Evolutionary conservation across 2,113 vertebrate genomes (phyloP), one percentile per base, ranked within the genome.

Genomic region (Protobothrops flavoviridis): DNA sequence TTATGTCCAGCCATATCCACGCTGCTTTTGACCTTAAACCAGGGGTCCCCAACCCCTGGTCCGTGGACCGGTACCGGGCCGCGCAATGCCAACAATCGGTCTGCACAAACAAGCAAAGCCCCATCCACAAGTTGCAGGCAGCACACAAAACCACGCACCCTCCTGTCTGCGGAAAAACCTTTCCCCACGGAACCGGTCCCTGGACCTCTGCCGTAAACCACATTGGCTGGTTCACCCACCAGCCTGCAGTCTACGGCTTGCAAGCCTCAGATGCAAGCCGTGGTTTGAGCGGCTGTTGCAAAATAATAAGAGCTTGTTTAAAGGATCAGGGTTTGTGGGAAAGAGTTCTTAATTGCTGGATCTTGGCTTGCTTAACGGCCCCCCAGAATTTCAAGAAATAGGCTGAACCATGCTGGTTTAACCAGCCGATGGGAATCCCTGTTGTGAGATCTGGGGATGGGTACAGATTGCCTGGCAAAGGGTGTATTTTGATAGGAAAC

Each of bases 381-480:
- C 24, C 45, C 45, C 48, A 1, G 48, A 9, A 50, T n/a, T 64
- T n/a, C 61, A 64, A 64, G 29, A 64, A 64, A 5, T n/a, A 64
- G 24, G 26, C 26, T 64, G 26, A 64, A 29, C 24, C 59, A 29
- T 29, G 59, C 59, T 29, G 26, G 24, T 26, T 61, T 61, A 10
- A 20, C 15, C 20, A 56, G 53, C 53, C 0, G 15, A 15, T 4
- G 15, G 55, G 55, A 56, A 56, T 56, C 55, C 55, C 55, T 5
- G 17, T 5, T 21, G 4, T 56, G 55, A 56, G 55, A 56, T 56
- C 55, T 56, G 1, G 1, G 17, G 20, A 20, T 56, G 55, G 55
- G 17, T 1, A 20, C 89, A 0, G 0, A 88, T 88, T 64, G 48
- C 52, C 52, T 53, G 0, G 0, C 52, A 11, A 53, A 53, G 52